Evolutionary conservation across 2,797 vertebrate species (phyloP), one percentile per base, ranked within the genome.

Genomic region (Halcyon smyrnensis): DNA sequence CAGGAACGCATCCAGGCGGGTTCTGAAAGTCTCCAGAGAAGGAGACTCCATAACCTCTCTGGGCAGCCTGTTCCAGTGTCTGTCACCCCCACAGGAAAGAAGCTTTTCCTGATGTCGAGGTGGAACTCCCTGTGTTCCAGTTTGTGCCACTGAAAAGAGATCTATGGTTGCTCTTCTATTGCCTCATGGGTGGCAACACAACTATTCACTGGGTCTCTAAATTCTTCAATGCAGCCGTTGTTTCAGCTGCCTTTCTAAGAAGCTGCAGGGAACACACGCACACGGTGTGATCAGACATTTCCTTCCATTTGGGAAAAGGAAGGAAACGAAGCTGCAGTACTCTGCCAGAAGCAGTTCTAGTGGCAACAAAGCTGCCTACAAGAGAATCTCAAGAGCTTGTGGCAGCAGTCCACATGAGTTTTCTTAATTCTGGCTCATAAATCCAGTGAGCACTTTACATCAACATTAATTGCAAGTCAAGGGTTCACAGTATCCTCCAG

Each of bases 361-460:
- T 53, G 63, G 68, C 82, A 70, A 30, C 59, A 48, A 62, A 57
- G 36, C 2, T 79, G 67, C 56, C 91, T 90, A 64, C 43, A 74
- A 81, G 57, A 95, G 53, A 78, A 37, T 70, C 70, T 85, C 53
- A 74, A 36, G 68, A 68, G 19, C 67, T 23, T 89, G 45, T 25
- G 36, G 75, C 82, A 93, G 68, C 50, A 78, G 54, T 36, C 50
- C 64, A 75, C 73, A 32, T 51, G 15, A 51, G 65, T 63, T 80
- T 63, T 63, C 75, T 75, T 78, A 86, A 94, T 87, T 91, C 59
- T 54, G 17, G 54, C 34, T 90, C 62, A 68, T 81, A 93, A 94
- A 91, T 91, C 65, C 80, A 88, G 24, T 71, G 28, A 91, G 37
- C 54, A 39, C 62, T 84, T 93, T 50, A 73, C 19, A 90, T 71